phyloP scores from a whole-genome alignment of 2,888 invertebrate species.

The Pinctada fucata region DNA sequence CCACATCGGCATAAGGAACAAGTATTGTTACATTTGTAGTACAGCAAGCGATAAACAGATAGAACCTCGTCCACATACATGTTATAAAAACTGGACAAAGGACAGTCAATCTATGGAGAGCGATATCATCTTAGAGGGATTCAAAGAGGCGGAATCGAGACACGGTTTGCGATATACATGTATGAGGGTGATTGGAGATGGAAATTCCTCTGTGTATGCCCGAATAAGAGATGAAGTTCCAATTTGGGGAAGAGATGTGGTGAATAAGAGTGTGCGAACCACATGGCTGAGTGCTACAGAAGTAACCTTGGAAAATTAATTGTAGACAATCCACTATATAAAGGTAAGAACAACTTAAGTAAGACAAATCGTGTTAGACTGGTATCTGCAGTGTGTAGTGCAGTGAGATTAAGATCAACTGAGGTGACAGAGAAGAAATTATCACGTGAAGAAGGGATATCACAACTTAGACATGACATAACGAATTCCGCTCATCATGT shows the following conservation, averaged over 20 bases:
- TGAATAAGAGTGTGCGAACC: conserved; percentile 13
- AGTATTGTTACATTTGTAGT: conserved; percentile 45
- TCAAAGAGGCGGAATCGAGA: conserved; percentile 39
- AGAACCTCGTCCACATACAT: conserved; percentile 28
- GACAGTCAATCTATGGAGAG: conserved; percentile 41
- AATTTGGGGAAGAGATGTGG: conserved; percentile 12
- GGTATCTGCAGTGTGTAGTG: conserved; percentile 18
- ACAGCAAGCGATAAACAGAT: conserved; percentile 21
- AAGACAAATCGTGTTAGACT: background rate
- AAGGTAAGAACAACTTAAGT: conserved; percentile 14
- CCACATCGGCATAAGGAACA: conserved; percentile 50
- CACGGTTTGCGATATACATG: conserved; percentile 43
- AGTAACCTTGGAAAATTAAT: background rate
- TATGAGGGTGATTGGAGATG: conserved; percentile 36
- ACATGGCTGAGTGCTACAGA: conserved; percentile 1
- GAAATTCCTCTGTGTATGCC: conserved; percentile 8
- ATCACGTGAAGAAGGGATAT: background rate
- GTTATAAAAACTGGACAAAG: conserved; percentile 44
- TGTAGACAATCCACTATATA: conserved; percentile 3
- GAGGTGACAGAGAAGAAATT: conserved; percentile 19
- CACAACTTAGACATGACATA: conserved; percentile 36
- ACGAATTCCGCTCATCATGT: conserved; percentile 39
- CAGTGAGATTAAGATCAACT: conserved; percentile 15
- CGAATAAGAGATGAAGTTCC: conserved; percentile 2
- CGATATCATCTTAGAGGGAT: conserved; percentile 45